These are phyloP conservation scores for Temnothorax nylanderi DNA, from an alignment of 1,140 invertebrate genomes.

Conservation along the genomic window DNA sequence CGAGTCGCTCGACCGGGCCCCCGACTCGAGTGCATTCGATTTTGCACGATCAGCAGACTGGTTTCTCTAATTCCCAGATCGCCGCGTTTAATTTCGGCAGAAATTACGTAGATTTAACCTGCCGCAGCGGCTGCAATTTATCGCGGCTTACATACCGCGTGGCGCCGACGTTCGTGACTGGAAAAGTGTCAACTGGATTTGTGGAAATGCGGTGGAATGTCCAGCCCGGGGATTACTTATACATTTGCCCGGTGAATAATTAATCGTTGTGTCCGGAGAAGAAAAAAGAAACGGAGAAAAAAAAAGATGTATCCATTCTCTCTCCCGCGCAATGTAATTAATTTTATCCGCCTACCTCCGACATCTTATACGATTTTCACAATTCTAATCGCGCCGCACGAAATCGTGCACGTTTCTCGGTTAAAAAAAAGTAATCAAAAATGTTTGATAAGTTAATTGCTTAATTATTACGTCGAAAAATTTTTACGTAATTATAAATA, in stretches of 20 bases:
- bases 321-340: slow-evolving; percentile 8
- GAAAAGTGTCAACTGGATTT: slow-evolving; percentile 51
- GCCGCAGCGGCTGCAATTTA: slow-evolving; percentile 21
- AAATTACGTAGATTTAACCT: slow-evolving; percentile 56
- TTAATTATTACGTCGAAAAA: not conserved
- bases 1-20: slow-evolving; percentile 11
- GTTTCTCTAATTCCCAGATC: slow-evolving; percentile 35
- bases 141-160: slow-evolving; percentile 2
- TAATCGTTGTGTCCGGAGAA: not conserved
- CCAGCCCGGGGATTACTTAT: slow-evolving; percentile 22
- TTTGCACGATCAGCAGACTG: slow-evolving; percentile 31
- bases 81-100: slow-evolving; percentile 51
- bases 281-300: not conserved
- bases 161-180: slow-evolving; percentile 40
- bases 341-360: slow-evolving; percentile 1
- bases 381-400: not conserved
- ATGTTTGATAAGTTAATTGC: not conserved
- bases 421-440: not conserved
- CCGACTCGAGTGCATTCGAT: not conserved
- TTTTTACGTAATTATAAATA: not conserved
- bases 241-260: slow-evolving; percentile 45
- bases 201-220: not conserved
- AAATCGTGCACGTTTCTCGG: not conserved
- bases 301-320: not conserved
- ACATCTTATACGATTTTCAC: slow-evolving; percentile 9